Evolutionary conservation across 1,140 invertebrate genomes (phyloP), one percentile per base, ranked within the genome.

Genomic region (Tetramorium alpestre): DNA sequence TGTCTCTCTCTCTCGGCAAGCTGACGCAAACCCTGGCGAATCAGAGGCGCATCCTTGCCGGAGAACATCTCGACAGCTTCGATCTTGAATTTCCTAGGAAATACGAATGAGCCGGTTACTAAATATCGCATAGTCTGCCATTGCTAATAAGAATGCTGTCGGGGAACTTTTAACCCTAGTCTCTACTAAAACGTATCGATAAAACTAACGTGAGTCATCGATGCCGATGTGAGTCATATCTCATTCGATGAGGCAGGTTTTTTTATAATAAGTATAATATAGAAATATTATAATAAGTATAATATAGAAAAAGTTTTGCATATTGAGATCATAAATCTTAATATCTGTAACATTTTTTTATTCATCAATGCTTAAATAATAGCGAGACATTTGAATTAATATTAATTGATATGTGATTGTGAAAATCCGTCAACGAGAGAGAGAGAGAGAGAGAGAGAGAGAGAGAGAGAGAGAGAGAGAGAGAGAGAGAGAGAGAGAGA

Each of bases 101-200:
- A 84, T 75, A 84, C 44, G 67, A 75, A 75, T 41, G 41, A 81
- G 56, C 64, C 65, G 38, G 33, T 38, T 13, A 70, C 78, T 70
- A 81, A 81, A 70, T 70, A 81, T 81, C 49, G 49, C 16, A 3
- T 25, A 70, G 47, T n/a, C 56, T 28, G n/a, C 72, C 76, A 65
- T 41, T 49, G 22, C 25, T 7, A 56, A 81, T 81, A 47, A 56
- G 78, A 81, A 81, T 81, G 38, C 78, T 16, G 18, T 80, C 28
- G 22, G 65, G 47, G 51, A 81, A 51, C 22, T 69, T 47, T 69
- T 81, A 70, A 58, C 49, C 18, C n/a, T 54, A 41, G 47, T 7
- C 56, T 44, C 18, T 13, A 41, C 22, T 25, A 18, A 38, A 16
- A 41, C 18, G 38, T 70, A 44, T 81, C 33, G 64, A 70, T 56